Evolutionary conservation across 2,888 invertebrate genomes (phyloP).

Genomic region (Rhingia campestris): DNA sequence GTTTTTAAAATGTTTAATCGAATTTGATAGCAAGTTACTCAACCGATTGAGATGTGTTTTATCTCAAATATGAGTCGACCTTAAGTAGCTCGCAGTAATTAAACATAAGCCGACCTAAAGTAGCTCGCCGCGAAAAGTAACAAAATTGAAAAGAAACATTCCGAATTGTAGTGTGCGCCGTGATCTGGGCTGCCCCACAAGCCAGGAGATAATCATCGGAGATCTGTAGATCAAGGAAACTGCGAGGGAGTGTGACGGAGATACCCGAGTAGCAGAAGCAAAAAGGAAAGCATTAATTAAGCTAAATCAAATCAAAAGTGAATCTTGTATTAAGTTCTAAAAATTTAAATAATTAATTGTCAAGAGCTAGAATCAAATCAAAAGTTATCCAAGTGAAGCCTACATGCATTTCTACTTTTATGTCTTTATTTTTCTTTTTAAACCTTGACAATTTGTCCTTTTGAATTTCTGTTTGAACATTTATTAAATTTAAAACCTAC

Average conservation of each 20-base stretch:
- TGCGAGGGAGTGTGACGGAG: neutral
- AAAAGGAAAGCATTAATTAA: neutral
- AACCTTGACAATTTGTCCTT: neutral
- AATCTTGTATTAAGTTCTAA: neutral
- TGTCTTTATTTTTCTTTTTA: neutral
- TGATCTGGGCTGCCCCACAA: neutral
- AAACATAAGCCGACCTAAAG: no score
- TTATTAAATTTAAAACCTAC: neutral
- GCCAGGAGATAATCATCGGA: neutral
- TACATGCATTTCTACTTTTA: neutral
- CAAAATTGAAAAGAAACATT: neutral
- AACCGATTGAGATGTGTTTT: no score
- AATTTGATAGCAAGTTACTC: no score
- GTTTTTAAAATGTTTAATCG: no score
- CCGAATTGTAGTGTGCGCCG: neutral
- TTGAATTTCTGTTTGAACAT: neutral
- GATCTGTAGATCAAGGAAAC: slow-evolving; percentile 2
- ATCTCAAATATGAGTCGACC: no score
- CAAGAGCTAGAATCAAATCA: neutral
- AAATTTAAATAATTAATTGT: neutral
- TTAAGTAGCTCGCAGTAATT: no score
- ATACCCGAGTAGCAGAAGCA: slow-evolving; percentile 5
- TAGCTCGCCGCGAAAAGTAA: no score
- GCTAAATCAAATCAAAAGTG: neutral
- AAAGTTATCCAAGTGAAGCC: neutral